Evolutionary conservation across 2,797 vertebrate genomes (phyloP), one percentile per base, ranked within the genome.

Genomic region (Prionace glauca): DNA sequence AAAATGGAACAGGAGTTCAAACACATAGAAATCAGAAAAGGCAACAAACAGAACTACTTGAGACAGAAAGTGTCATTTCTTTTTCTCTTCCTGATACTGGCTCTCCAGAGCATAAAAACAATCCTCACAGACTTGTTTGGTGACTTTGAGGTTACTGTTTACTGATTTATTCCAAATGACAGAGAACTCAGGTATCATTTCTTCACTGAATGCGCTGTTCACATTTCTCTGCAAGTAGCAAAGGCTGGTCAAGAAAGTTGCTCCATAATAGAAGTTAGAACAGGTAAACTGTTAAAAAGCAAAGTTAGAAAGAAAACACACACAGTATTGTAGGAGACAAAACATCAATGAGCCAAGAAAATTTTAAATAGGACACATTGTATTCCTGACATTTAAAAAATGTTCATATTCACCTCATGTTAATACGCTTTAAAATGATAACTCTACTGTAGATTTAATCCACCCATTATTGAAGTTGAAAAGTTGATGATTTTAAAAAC

Each of bases 131-230:
- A 67, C 65, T 69, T 92, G n/a, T 69, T 36, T 69, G 62, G 62
- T 20, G n/a, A 92, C 0, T 74, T 95, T 56, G 29, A 74, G 45
- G 67, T 41, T 67, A 93, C 29, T 60, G 5, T 74, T 95, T 95
- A 95, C 67, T 50, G 45, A 32, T 56, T 95, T 95, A 74, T 74
- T 72, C 24, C 71, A 74, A 95, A 74, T 56, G 45, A 91, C 56
- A 91, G 4, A 32, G 69, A 56, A 5, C 90, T 94, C 16, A 60
- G 88, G 72, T 50, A 45, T 94, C 24, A 45, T 50, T 94, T 41
- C 41, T 72, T 45, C 45, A 94, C 2, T 74, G 16, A 32, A 67
- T 41, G 24, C 20, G 71, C 69, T 41, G 69, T 24, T 32, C 32
- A 94, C 67, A 72, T 36, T 71, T 91, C 8, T 45, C 36, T 29